Evolutionary conservation across 2,797 vertebrate genomes (phyloP), one percentile per base, ranked within the genome.

Genomic region (Takifugu ocellatus): DNA sequence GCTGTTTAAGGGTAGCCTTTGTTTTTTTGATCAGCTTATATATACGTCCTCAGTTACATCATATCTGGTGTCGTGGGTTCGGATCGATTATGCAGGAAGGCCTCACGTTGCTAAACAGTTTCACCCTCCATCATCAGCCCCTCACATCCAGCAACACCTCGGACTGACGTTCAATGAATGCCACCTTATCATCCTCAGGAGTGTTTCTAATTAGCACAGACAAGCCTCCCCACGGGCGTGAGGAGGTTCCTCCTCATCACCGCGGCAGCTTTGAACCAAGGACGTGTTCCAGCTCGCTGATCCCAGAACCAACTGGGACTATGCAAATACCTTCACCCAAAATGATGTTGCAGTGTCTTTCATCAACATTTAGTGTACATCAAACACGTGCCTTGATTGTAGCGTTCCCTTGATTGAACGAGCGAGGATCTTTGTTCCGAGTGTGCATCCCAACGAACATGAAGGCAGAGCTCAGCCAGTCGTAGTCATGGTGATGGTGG

Each of bases 301-400:
- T 63, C 31, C 42, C 27, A 55, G 39, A 71, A 49, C 15, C 42
- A 67, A 51, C 15, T 45, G 49, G 16, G 43, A 15, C 47, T 71
- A 72, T 73, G 67, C 62, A 75, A 72, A 77, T 66, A 51, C 1
- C n/a, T 48, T 27, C 27, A 26, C 27, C 48, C 26, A n/a, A 45
- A 25, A 36, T 9, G 50, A 27, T 10, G 49, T 77, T 74, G 70
- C 74, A 26, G 10, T 21, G 24, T 56, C 51, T 81, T 77, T 76
- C 74, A 74, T 74, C 77, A 81, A 81, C 63, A 63, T 51, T n/a
- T 54, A 46, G 49, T 51, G 43, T 6, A 59, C 39, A 59, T 64
- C 47, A 66, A 74, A 70, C 46, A n/a, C n/a, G 43, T 14, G 36
- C 17, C 17, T 25, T 27, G 49, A 61, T 71, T 46, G 51, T 1